Base-by-base conservation (phyloP, 2,888 invertebrate species). In the Cheilosia grossa region DNA sequence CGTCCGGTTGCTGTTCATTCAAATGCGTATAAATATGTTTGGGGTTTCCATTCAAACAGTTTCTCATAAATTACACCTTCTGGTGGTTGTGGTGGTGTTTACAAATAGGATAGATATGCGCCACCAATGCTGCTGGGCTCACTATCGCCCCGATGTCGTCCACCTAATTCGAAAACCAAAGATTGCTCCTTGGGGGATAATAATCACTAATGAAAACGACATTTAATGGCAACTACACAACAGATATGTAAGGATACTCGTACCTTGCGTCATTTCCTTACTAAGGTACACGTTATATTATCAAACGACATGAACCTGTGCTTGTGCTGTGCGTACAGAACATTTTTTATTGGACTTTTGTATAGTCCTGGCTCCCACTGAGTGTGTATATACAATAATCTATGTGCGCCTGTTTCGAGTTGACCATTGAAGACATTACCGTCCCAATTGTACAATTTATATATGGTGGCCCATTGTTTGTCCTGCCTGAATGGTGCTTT, bases 201-300 rank as follows among this genome's bases (percentile, higher is more conserved):
- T 85, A 85, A 81, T 85, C 85, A 85, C 85, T 85, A 85, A 85
- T 85, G 85, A 85, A 85, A 85, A 85, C 81, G 85, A 85, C 85
- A 85, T 85, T 85, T 85, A 85, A 85, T 85, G 81, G 85, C 81
- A 77, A 69, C 37, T 37, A 37, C 70, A 81, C 61, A 81, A 80
- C 80, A 75, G 75, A 77, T 67, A 66, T 51, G 56, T 70, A 81
- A 77, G 85, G 85, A 85, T 75, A 21, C 2, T 21, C 21, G 21
- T 21, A 85, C 85, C 85, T 85, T 85, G 85, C 81, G 72, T 85
- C 85, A 85, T 85, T 85, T 85, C 85, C 85, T 85, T 85, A 85
- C 81, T 81, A 85, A 75, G 72, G 80, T 56, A 73, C 80, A 75
- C 85, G 77, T 81, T 85, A 85, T 81, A 85, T 81, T 66, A 81